Base-by-base conservation (phyloP, 2,113 vertebrate genomes). In the Sinosuthora webbiana region DNA sequence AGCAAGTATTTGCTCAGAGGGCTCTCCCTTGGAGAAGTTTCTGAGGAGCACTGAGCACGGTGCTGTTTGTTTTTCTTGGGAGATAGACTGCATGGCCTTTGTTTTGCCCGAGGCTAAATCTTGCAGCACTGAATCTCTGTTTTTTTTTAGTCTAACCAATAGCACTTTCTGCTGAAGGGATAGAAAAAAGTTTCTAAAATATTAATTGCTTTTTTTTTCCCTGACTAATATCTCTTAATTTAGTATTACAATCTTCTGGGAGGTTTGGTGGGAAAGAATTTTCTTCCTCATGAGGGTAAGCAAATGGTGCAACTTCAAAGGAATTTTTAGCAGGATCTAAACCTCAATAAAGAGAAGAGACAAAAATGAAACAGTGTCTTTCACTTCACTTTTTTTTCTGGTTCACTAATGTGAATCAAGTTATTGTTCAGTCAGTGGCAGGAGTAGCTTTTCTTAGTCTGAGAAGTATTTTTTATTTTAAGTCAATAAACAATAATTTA, bases 271-370 rank as follows among this genome's bases (percentile, higher is more conserved):
- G 87, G 41, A 57, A 83, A 60, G 69, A 44, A 68, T 77, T 89
- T 93, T 50, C 19, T 85, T 81, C 53, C 25, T 83, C 35, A 10
- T 35, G 44, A 82, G 62, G 12, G 37, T 79, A 62, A 75, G 91
- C 83, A 90, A 95, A 76, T 90, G 81, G 81, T 95, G 41, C 49
- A 74, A 53, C 94, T 95, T 96, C 91, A 96, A 93, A 97, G 70
- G 49, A 28, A 27, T 50, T 71, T 79, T 79, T 82, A 84, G 50
- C 9, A 56, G 65, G 33, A 52, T 89, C 77, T 94, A 63, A 80
- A 93, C 78, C 42, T 90, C 67, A 86, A 13, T 80, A 68, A 94
- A 73, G 35, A 83, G 49, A 64, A 77, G 37, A 93, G 53, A 21
- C 33, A 83, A 60, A 92, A 94, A 88, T 65, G n/a, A 88, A 93